Base-by-base conservation (phyloP, 1,140 invertebrate genomes). In the Tetramorium simillimum region DNA sequence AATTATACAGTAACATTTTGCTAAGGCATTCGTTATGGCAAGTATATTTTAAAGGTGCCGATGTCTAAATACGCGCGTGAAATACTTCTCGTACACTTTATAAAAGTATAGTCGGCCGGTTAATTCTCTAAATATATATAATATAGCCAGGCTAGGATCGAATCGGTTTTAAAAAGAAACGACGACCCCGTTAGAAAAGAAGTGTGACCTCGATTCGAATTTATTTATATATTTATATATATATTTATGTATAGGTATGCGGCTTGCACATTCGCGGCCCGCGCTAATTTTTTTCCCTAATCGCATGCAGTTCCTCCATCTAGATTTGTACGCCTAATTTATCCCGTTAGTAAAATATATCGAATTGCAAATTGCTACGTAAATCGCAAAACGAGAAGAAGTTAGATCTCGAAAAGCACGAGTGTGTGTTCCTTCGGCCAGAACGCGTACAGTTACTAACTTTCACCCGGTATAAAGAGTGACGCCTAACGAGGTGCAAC, bases 1-100 rank as follows among this genome's bases (percentile, higher is more conserved):
- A 90, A 90, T 90, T 85, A 90, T 91, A 91, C 86, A 90, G 70
- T 91, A 90, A 90, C 76, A 84, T 87, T 90, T 87, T 85, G 87
- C 90, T 91, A 91, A 91, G 90, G 90, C 90, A 91, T 91, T 91
- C 85, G 84, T 90, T 87, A 90, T 91, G 90, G 90, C 90, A 90
- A 91, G 89, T 91, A 91, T 91, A 91, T 91, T 91, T 91, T 75
- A 87, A 89, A 89, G 69, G 90, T 91, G 89, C 89, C 85, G 89
- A 90, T 91, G 88, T 91, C 87, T 90, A 90, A 87, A 89, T 73
- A 84, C 86, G 89, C 89, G 86, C 86, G 89, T 88, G 89, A 90
- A 75, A 88, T 86, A 75, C 56, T 91, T 91, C 77, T 86, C 86
- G 51, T 86, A 91, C 77, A 90, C 58, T 90, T 90, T 91, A 90